Conservation (phyloP, 2,888 invertebrate species). For the Cerastis leucographa region DNA sequence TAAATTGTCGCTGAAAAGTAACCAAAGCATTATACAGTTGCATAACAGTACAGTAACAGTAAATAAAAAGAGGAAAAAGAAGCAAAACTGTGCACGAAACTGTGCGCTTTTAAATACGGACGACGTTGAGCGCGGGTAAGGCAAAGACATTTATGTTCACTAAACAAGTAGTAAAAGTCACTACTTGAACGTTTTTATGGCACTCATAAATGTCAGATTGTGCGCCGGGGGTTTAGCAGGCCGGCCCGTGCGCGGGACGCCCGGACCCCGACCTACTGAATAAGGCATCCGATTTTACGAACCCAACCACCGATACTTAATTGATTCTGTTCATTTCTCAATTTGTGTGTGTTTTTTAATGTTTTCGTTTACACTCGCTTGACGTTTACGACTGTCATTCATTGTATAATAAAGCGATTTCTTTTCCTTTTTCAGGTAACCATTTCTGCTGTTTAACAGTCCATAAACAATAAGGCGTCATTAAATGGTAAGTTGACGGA, state of each 20-base stretch:
- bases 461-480: constrained; percentile 74
- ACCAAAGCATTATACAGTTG: constrained; percentile 90
- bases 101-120: constrained; percentile 90
- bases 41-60: constrained; percentile 89
- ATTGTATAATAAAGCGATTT: constrained; percentile 76
- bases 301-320: constrained; percentile 77
- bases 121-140: constrained; percentile 89
- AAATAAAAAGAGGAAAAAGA: constrained; percentile 89
- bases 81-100: constrained; percentile 89
- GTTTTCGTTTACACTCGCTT: constrained; percentile 66
- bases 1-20: constrained; percentile 89
- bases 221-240: constrained; percentile 86
- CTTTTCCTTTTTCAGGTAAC: constrained; percentile 84
- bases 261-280: constrained; percentile 70
- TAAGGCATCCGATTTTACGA: constrained; percentile 71
- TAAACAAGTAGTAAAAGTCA: constrained; percentile 92
- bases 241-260: constrained; percentile 77
- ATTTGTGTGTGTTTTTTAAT: constrained; percentile 73
- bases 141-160: constrained; percentile 91
- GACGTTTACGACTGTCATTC: constrained; percentile 73
- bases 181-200: constrained; percentile 91
- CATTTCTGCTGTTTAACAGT: constrained; percentile 75
- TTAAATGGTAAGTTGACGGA: constrained; percentile 81
- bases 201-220: constrained; percentile 91
- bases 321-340: constrained; percentile 84